phyloP scores from a whole-genome alignment of 2,113 vertebrate genomes.

The Asarcornis scutulata region DNA sequence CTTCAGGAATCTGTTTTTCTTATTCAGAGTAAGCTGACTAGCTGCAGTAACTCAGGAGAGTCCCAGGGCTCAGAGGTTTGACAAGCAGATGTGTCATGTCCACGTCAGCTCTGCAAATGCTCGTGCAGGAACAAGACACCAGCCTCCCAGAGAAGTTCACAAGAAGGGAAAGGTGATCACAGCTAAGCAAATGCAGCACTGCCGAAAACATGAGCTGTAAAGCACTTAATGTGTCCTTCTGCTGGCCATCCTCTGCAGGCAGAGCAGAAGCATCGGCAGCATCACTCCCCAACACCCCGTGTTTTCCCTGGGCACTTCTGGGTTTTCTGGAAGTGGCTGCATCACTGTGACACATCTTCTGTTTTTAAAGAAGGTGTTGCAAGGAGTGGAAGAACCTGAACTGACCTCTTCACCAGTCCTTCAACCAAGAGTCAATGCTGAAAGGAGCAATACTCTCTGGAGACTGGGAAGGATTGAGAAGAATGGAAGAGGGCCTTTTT shows the following conservation, averaged over 20 bases:
- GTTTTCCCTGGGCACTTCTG: background rate
- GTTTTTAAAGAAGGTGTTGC: background rate
- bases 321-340: background rate
- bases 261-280: background rate
- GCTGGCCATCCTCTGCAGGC: background rate
- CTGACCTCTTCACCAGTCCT: background rate
- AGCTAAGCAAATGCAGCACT: background rate
- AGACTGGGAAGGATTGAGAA: background rate
- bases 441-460: background rate
- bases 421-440: background rate
- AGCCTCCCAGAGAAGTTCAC: background rate
- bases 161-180: background rate
- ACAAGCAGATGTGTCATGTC: conserved; percentile 40
- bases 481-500: background rate
- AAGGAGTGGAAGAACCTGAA: background rate
- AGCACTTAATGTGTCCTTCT: background rate
- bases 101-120: background rate
- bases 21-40: conserved; percentile 41
- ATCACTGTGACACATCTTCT: background rate
- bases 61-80: conserved; percentile 7
- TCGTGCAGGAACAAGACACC: background rate
- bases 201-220: background rate
- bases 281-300: background rate
- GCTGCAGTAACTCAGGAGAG: conserved; percentile 45
- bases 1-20: conserved; percentile 40